Base-by-base conservation (phyloP, 2,888 invertebrate genomes). In the Hedychridium roseum region DNA sequence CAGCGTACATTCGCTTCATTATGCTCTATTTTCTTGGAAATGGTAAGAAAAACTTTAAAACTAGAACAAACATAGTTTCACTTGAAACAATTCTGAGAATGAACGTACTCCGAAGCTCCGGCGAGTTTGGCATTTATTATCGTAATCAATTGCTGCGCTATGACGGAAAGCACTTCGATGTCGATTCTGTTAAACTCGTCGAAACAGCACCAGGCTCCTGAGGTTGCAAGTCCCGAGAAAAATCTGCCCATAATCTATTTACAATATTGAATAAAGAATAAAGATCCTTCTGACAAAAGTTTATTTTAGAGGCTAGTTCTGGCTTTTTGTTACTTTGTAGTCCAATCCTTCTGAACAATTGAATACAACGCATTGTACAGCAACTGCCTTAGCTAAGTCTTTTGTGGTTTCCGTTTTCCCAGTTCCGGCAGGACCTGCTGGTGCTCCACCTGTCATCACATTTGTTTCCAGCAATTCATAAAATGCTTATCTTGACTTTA, bases 321-420 rank as follows among this genome's bases (percentile, higher is more conserved):
- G 21, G 20, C 7, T 17, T 3, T 9, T n/a, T 41, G 2, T 43
- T 66, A 82, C 83, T 75, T 82, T 83, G 58, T 81, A 84, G 66
- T 84, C 84, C 9, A 84, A 72, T 44, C 90, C 92, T 80, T 94
- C 93, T 0, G 93, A 93, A 70, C 94, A 94, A 78, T 94, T 94
- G 74, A 94, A 94, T 1, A 94, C 94, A 0, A 94, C 92, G 71
- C 94, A 94, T 76, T 92, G 92, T 60, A 92, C 90, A 2, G 94
- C 94, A 21, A 94, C 78, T 0, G 92, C 87, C 77, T 94, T 94
- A 5, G 92, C 92, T 64, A 94, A 80, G 80, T 94, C 94, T 74
- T 94, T 94, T 0, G 92, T 93, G 0, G 93, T 94, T 78, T 94
- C 94, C 0, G 94, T 94, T 80, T 94, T 94, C 17, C 94, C 94